Evolutionary conservation across 2,113 vertebrate species (phyloP).

Genomic region (Gracilinanus agilis): DNA sequence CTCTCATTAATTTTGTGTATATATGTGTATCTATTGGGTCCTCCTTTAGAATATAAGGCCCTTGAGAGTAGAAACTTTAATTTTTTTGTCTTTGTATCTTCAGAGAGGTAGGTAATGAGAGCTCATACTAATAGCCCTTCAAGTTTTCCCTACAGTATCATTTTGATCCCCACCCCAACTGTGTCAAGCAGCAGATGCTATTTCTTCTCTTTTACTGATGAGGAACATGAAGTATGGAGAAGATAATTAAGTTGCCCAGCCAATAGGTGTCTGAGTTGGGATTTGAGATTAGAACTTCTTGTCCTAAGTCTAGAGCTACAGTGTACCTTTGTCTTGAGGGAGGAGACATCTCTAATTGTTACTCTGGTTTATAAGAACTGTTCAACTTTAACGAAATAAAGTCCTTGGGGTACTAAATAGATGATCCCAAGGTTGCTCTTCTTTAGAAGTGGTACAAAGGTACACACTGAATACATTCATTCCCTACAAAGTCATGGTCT

Average conservation of each 20-base stretch:
- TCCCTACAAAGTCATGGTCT: background rate
- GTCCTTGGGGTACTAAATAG: background rate
- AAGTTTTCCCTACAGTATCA: background rate
- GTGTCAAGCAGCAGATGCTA: background rate
- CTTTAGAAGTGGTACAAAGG: background rate
- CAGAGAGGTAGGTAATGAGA: background rate
- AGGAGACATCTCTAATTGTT: no score
- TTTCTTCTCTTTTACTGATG: background rate
- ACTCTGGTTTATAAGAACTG: background rate
- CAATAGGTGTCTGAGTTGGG: background rate
- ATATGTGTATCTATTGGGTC: background rate
- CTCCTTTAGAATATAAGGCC: background rate
- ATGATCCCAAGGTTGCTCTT: background rate
- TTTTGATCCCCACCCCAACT: background rate
- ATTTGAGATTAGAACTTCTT: background rate
- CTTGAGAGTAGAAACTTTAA: background rate
- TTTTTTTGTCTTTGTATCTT: background rate
- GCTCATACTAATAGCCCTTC: background rate
- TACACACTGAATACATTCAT: background rate
- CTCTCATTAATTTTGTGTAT: background rate
- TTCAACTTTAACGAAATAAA: background rate
- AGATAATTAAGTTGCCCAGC: background rate
- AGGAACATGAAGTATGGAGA: background rate
- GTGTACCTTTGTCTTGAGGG: background rate
- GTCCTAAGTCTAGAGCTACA: background rate